These are phyloP conservation scores for Pantherophis alleghaniensis DNA, from an alignment of 2,797 vertebrate species.

Conservation along the genomic window DNA sequence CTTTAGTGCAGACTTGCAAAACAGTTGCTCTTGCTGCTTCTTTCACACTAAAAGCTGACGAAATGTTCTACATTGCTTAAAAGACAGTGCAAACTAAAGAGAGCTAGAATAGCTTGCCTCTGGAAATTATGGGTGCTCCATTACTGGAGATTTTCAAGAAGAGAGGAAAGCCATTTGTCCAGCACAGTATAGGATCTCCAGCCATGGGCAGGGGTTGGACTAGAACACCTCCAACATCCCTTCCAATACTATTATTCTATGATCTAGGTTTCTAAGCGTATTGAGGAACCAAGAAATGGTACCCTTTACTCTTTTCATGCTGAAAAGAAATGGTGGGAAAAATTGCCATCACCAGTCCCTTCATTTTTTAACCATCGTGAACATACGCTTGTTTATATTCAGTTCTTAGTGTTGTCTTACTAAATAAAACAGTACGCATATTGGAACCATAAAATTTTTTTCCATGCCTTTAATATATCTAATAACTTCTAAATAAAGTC, in stretches of 20 bases:
- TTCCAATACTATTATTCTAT: neutral
- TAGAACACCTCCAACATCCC: neutral
- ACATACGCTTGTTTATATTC: neutral
- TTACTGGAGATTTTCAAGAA: neutral
- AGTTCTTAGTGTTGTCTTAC: neutral
- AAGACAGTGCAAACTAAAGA: neutral
- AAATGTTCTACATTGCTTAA: neutral
- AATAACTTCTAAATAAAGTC: neutral
- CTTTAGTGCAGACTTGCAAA: neutral
- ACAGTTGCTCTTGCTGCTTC: neutral
- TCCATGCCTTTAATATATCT: neutral
- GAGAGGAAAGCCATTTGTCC: neutral
- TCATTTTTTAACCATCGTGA: neutral
- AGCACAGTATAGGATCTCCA: neutral
- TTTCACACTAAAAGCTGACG: neutral
- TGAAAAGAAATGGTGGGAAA: neutral
- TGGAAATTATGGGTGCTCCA: neutral
- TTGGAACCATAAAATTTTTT: neutral
- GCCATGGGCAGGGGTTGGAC: neutral
- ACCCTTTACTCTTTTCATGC: neutral
- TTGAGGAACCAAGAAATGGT: neutral
- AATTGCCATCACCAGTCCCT: neutral
- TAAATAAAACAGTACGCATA: neutral
- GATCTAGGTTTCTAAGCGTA: neutral
- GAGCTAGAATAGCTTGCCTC: neutral